Evolutionary conservation across 2,888 invertebrate species (phyloP).

Genomic region (Drosophila paramelanica): DNA sequence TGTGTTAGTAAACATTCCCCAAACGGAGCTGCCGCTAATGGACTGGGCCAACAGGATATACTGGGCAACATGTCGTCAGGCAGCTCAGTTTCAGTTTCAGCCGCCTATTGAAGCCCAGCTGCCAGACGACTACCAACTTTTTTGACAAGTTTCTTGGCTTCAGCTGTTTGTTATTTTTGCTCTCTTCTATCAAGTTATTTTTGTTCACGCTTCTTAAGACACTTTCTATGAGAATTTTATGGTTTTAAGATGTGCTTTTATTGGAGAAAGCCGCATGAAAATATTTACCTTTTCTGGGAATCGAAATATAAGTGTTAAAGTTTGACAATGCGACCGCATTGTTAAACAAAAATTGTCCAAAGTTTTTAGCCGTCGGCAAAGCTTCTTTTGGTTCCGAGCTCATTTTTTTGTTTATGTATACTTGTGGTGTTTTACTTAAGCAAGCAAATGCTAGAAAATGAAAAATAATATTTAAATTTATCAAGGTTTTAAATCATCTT

Average conservation of each 20-base stretch:
- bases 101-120: constrained; percentile 6
- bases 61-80: background rate
- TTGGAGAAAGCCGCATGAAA: constrained; percentile 9
- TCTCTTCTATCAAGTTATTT: constrained; percentile 11
- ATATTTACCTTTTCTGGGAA: background rate
- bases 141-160: constrained; percentile 42
- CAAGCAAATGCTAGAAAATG: background rate
- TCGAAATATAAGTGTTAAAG: background rate
- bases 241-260: constrained; percentile 25
- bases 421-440: no score
- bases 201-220: background rate
- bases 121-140: constrained; percentile 4
- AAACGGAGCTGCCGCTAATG: constrained; percentile 52
- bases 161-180: constrained; percentile 28
- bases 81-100: background rate
- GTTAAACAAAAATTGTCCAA: background rate
- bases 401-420: no score
- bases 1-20: constrained; percentile 52
- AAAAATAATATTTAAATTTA: background rate
- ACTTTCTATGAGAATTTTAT: constrained; percentile 5
- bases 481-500: background rate
- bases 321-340: background rate
- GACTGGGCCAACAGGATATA: constrained; percentile 29
- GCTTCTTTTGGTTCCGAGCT: background rate
- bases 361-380: background rate